Conservation (phyloP, 2,888 invertebrate species). For the Germaria angustata region DNA sequence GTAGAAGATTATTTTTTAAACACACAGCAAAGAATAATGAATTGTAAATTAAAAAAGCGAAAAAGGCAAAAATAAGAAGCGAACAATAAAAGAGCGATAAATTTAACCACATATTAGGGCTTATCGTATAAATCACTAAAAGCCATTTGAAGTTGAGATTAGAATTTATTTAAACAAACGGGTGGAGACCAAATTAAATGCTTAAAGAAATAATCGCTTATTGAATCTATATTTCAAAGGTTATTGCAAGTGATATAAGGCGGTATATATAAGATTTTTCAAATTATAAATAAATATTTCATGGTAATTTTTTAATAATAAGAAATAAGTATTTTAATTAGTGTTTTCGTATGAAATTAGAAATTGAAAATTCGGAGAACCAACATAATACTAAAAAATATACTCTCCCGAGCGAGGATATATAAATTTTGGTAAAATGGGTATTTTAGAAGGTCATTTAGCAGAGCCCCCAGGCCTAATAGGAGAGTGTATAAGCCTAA, state of each 20-base stretch:
- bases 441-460: too few species aligned
- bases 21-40: constrained; percentile 58
- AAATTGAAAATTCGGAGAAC: too few species aligned
- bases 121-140: constrained; percentile 56
- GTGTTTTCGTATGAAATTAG: too few species aligned
- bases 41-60: constrained; percentile 46
- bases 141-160: constrained; percentile 53
- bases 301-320: too few species aligned
- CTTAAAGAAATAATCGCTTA: not conserved
- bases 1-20: constrained; percentile 64
- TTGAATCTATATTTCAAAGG: not conserved
- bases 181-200: constrained; percentile 9
- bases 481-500: too few species aligned
- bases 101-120: constrained; percentile 53
- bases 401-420: too few species aligned
- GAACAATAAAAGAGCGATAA: constrained; percentile 39
- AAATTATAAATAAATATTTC: too few species aligned
- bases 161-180: constrained; percentile 49
- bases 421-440: too few species aligned
- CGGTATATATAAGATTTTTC: too few species aligned
- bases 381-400: too few species aligned
- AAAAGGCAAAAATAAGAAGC: constrained; percentile 26
- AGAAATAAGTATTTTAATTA: too few species aligned
- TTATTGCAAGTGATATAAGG: not conserved
- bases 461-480: too few species aligned